Base-by-base conservation (phyloP, 2,797 vertebrate species). In the Aphelocoma californica region DNA sequence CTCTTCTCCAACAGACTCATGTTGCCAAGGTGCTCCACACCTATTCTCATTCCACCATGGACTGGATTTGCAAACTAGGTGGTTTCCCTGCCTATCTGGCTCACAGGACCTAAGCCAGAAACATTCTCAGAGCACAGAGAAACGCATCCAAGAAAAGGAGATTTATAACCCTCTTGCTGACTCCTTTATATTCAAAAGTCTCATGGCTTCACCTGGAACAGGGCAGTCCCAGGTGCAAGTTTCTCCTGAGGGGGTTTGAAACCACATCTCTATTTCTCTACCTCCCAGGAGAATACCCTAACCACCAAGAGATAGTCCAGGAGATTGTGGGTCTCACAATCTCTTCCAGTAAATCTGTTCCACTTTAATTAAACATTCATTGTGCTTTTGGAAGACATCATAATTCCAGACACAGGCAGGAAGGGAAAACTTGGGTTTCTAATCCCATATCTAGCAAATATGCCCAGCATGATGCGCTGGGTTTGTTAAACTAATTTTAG, bases 221-320 rank as follows among this genome's bases (percentile, higher is more conserved):
- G 78, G 78, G 64, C 53, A 94, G 81, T 77, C 40, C 81, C 94
- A 95, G 95, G 96, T 97, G 95, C 90, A 94, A 90, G 53, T 85
- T 93, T 89, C 26, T 95, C 95, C 95, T 20, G 71, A 92, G 94
- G 95, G 94, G 53, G 78, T 94, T 92, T 95, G 86, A 95, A 97
- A 91, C 36, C 74, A 92, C 90, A 77, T 89, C 36, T 93, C 86
- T 79, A 5, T 93, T 94, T 95, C 60, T 94, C 32, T 95, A 95
- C 95, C 96, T 96, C 96, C 96, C 93, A 92, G 93, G 81, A 97
- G 95, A 95, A 95, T 92, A 94, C 64, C 86, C 88, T 95, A 93
- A 94, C 94, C 93, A 94, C 88, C 81, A 86, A 84, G 28, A 95
- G 92, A 96, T 95, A 73, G 66, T 66, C 83, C 73, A 77, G 73